These are phyloP conservation scores for Panurus biarmicus DNA, from an alignment of 2,113 vertebrate species.

Conservation along the genomic window DNA sequence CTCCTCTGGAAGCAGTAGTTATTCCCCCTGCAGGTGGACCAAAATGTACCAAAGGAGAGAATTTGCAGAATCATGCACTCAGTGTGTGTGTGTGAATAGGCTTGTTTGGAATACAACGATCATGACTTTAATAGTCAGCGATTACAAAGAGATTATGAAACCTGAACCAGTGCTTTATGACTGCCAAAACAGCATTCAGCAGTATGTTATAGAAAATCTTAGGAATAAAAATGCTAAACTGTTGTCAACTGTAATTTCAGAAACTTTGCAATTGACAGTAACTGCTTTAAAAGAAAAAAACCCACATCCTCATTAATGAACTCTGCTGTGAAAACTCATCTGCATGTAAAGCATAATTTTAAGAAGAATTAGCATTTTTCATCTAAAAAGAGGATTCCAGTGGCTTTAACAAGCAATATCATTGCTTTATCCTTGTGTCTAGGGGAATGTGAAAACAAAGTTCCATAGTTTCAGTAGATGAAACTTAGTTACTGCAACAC, in stretches of 20 bases:
- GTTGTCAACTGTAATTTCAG: background rate
- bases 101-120: background rate
- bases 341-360: background rate
- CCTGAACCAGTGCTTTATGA: background rate
- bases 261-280: background rate
- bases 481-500: background rate
- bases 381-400: background rate
- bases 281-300: background rate
- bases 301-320: background rate
- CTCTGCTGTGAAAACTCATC: background rate
- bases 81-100: fast-evolving
- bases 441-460: background rate
- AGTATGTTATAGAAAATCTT: background rate
- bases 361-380: background rate
- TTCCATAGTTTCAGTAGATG: background rate
- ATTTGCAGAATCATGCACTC: background rate
- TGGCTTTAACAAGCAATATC: background rate
- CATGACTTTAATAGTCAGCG: background rate
- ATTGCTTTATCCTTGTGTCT: background rate
- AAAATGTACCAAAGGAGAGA: background rate
- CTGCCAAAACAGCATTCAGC: background rate
- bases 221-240: background rate
- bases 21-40: background rate
- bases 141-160: background rate
- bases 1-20: background rate